Evolutionary conservation across 2,888 invertebrate species (phyloP).

Genomic region (Geotrupes spiniger): DNA sequence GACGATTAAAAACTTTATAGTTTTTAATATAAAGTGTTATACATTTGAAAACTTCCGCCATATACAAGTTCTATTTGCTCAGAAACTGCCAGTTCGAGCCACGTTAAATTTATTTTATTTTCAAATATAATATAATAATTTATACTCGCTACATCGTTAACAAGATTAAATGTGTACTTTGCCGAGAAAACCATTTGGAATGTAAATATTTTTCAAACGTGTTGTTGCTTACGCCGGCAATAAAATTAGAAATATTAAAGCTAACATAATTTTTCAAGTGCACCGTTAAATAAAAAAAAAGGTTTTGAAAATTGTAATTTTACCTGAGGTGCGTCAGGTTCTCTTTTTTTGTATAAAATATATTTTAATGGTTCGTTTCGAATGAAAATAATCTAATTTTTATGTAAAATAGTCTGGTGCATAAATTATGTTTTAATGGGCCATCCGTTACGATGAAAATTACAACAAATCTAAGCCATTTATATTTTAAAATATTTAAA

Average conservation of each 20-base stretch:
- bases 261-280: constrained; percentile 17
- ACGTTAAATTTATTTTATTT: constrained; percentile 23
- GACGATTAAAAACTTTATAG: not conserved
- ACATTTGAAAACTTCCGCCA: not conserved
- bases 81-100: constrained; percentile 13
- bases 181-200: constrained; percentile 32
- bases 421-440: constrained; percentile 13
- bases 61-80: constrained; percentile 7
- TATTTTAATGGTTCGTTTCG: constrained; percentile 19
- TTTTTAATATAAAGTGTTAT: not conserved
- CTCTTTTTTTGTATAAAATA: constrained; percentile 12
- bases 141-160: constrained; percentile 31
- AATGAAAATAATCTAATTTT: constrained; percentile 23
- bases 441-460: constrained; percentile 28
- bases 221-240: constrained; percentile 21
- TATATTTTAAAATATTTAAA: constrained; percentile 1
- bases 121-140: constrained; percentile 29
- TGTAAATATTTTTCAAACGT: constrained; percentile 33
- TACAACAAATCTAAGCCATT: not conserved
- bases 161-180: constrained; percentile 33
- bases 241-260: constrained; percentile 21
- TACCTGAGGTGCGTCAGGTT: constrained; percentile 1
- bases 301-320: not conserved
- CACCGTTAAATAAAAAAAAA: not conserved
- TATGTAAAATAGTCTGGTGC: constrained; percentile 16